Percentiles rank a stretch among this genome's conserved stretches.
These are phyloP conservation scores for Uloborus plumipes DNA, from an alignment of 2,888 invertebrate species.

Conservation along the genomic window DNA sequence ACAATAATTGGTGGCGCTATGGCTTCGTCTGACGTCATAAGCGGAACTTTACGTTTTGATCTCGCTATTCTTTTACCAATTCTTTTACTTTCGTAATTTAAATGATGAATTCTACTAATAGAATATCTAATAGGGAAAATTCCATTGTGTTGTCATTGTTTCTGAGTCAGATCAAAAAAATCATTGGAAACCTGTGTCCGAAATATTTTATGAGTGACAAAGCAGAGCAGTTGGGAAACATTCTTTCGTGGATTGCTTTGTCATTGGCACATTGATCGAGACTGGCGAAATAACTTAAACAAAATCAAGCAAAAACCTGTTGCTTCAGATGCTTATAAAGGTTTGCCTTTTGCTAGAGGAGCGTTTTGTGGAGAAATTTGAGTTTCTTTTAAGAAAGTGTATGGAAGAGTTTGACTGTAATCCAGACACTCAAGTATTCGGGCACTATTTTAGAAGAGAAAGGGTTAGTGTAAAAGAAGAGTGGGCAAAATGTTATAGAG, in stretches of 20 bases:
- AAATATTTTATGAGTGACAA: constrained; percentile 19
- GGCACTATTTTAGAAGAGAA: background rate
- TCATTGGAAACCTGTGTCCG: background rate
- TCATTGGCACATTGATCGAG: constrained; percentile 13
- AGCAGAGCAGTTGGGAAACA: background rate
- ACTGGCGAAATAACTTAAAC: constrained; percentile 9
- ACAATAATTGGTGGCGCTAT: too few species aligned
- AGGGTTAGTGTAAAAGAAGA: background rate
- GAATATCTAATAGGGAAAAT: too few species aligned
- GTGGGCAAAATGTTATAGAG: constrained; percentile 12
- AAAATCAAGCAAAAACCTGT: constrained; percentile 12
- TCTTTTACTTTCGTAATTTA: too few species aligned
- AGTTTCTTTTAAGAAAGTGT: background rate
- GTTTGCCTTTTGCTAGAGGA: background rate
- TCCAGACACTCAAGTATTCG: background rate
- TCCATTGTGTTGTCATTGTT: background rate
- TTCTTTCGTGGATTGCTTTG: constrained; percentile 7
- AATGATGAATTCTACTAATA: too few species aligned
- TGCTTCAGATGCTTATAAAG: background rate
- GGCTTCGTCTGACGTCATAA: too few species aligned
- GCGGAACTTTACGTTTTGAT: too few species aligned
- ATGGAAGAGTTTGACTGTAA: background rate
- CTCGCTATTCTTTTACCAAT: too few species aligned
- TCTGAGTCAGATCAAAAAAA: background rate
- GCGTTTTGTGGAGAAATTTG: background rate